Evolutionary conservation across 2,797 vertebrate genomes (phyloP), one percentile per base, ranked within the genome.

Genomic region (Molossus molossus): DNA sequence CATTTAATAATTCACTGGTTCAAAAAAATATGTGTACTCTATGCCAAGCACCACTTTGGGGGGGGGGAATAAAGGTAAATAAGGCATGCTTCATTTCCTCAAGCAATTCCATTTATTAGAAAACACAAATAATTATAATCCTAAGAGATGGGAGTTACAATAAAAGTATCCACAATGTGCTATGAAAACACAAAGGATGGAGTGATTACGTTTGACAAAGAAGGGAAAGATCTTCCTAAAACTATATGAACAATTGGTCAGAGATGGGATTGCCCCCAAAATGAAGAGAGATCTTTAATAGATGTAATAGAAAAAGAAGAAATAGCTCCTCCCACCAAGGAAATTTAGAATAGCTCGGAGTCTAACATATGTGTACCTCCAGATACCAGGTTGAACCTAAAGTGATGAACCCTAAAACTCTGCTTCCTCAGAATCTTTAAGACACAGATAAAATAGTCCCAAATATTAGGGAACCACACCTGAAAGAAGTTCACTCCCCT

Each of bases 11-110:
- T 77, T 85, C n/a, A 55, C 17, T 65, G 55, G 2, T 50, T 87
- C 13, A 75, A 48, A 92, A 92, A 90, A 77, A 83, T 13, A 70
- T 85, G 67, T 40, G 89, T 79, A 73, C 25, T 87, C 86, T 64
- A 45, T 20, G 20, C n/a, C 50, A 72, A 86, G 37, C 27, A 82
- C 27, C 29, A 72, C 50, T n/a, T 50, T 73, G 50, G 33, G 5
- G n/a, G 33, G 7, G 73, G 5, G 9, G 82, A 58, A 84, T 40
- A 79, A 77, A 90, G n/a, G 55, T 76, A 76, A 75, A 60, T 60
- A 90, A 93, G 27, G 45, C 50, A n/a, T 45, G 33, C 75, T 48
- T 84, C 67, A 64, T 92, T 40, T 21, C 48, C n/a, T 86, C 10
- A 25, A 92, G 9, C n/a, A 83, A 48, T 29, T 50, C 33, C 60